These are phyloP conservation scores for Sander lucioperca DNA, from an alignment of 2,113 vertebrate species.

Conservation along the genomic window DNA sequence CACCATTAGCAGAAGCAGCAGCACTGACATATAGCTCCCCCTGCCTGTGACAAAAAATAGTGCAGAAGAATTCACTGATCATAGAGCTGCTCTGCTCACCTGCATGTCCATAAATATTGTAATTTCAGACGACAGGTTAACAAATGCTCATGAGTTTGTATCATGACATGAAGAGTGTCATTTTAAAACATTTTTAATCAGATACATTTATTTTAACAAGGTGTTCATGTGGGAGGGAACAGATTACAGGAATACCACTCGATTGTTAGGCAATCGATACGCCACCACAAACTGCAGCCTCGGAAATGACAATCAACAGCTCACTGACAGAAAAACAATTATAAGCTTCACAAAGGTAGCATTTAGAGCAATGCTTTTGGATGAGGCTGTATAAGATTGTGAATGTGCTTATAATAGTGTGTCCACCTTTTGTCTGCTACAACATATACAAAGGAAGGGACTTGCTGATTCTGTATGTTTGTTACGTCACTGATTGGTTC, in stretches of 20 bases:
- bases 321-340: neutral
- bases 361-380: neutral
- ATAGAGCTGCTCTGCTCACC: constrained; percentile 15
- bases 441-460: neutral
- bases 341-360: neutral
- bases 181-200: constrained; percentile 8
- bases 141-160: neutral
- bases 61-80: constrained; percentile 41
- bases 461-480: neutral
- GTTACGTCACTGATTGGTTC: neutral
- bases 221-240: neutral
- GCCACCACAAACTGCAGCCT: neutral
- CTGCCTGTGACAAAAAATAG: constrained; percentile 66
- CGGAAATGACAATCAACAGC: neutral
- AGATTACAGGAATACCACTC: neutral
- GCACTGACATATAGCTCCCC: constrained; percentile 63
- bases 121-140: constrained; percentile 1
- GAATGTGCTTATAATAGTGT: neutral
- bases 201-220: neutral
- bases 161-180: neutral
- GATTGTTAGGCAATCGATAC: neutral
- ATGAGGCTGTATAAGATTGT: neutral
- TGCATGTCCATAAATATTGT: neutral
- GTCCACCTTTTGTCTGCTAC: neutral
- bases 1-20: constrained; percentile 41